Conservation (phyloP, 2,113 vertebrate species). For the Tachysurus vachellii region DNA sequence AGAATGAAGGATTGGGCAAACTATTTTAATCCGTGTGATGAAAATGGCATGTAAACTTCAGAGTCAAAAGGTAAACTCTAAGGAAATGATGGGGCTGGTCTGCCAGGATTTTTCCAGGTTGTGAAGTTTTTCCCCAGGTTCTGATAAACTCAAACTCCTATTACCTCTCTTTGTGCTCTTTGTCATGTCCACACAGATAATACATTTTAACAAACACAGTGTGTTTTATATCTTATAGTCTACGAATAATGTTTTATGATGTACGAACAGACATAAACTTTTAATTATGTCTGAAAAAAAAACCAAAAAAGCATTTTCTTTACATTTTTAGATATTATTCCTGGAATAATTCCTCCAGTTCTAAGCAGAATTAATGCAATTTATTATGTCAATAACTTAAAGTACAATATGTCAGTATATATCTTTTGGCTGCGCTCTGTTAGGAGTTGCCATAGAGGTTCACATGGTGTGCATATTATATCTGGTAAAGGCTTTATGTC, state of each 20-base stretch:
- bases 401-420: not conserved
- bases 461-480: too few species aligned
- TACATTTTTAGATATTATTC: not conserved
- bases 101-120: constrained; percentile 30
- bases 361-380: not conserved
- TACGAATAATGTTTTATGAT: not conserved
- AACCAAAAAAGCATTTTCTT: not conserved
- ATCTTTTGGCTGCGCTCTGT: too few species aligned
- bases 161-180: constrained; percentile 34
- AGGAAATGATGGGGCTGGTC: constrained; percentile 66
- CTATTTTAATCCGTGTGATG: constrained; percentile 79
- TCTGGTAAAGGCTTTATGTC: too few species aligned
- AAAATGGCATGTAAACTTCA: constrained; percentile 75
- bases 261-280: not conserved
- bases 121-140: not conserved
- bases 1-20: constrained; percentile 69
- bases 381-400: not conserved
- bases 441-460: too few species aligned
- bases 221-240: constrained; percentile 50
- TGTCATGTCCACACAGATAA: constrained; percentile 42
- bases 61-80: constrained; percentile 70
- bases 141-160: constrained; percentile 61
- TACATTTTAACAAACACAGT: constrained; percentile 61
- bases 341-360: not conserved
- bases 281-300: not conserved